Base-by-base conservation (phyloP, 1,140 invertebrate species). In the Aphaenogaster rudis region DNA sequence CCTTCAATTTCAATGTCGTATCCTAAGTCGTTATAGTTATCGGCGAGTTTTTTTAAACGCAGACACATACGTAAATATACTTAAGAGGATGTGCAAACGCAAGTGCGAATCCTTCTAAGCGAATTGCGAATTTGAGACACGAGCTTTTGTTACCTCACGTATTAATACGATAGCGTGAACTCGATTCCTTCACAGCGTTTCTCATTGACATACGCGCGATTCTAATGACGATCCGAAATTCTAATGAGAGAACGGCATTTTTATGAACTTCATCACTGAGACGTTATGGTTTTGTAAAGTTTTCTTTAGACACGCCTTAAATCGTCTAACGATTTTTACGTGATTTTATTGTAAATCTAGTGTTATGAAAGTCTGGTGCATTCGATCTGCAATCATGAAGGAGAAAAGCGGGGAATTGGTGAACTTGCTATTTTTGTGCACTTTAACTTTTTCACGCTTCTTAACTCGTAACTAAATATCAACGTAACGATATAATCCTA, bases 301-400 rank as follows among this genome's bases (percentile, higher is more conserved):
- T 84, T 84, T 13, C 45, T 84, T 84, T 84, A 50, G 54, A 21
- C 57, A 57, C 69, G 69, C 42, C 80, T 84, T 61, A 28, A 74
- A 84, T 84, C 69, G 54, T 84, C 80, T 61, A 71, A 84, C 69
- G 69, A 84, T 74, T 84, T 61, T 76, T 76, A 84, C 54, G 66
- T 72, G n/a, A 84, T 74, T 84, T 84, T 84, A 61, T 74, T 76
- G 33, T 82, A 67, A 74, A 84, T 54, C 57, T 61, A 84, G 69
- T 42, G 42, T 48, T 50, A 84, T 8, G 54, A 76, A 39, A 57
- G 54, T 84, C 80, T 84, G 80, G 80, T 84, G 28, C 80, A 45
- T 84, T 76, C 54, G 80, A 84, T 84, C 80, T 84, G 80, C 80
- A 84, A 84, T 84, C 80, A 84, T 84, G 80, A 84, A 84, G 80